Percentiles rank a stretch among this genome's conserved stretches.
Conservation (phyloP, 1,140 invertebrate species). For the Pseudomyrmex flavicornis region DNA sequence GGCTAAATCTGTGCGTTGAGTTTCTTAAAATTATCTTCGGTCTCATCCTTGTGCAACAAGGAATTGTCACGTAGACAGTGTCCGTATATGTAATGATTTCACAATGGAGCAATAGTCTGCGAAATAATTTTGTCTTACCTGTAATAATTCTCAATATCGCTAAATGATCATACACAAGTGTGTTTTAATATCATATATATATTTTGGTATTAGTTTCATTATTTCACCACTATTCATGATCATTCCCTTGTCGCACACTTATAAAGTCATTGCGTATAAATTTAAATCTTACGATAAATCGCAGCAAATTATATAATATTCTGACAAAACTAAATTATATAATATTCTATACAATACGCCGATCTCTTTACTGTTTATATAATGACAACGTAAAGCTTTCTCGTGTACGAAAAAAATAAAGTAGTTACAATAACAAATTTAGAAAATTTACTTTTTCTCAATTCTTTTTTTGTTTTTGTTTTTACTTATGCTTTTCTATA, state of each 20-base stretch:
- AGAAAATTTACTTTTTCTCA: not conserved
- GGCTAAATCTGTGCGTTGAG: slow-evolving; percentile 80
- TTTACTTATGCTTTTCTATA: not conserved
- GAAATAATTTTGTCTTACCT: not conserved
- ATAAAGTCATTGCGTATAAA: slow-evolving; percentile 19
- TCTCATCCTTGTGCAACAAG: slow-evolving; percentile 65
- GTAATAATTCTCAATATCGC: not conserved
- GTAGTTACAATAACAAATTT: not conserved
- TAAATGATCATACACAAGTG: not conserved
- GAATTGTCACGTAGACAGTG: slow-evolving; percentile 8
- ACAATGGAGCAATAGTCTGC: not conserved
- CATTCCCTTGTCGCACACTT: slow-evolving; percentile 54
- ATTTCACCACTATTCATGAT: slow-evolving; percentile 3
- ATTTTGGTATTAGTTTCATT: too few relatives aligned
- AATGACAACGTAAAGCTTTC: not conserved
- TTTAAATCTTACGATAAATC: slow-evolving; percentile 42
- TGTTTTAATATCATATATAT: too few relatives aligned
- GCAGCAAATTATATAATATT: slow-evolving; percentile 28
- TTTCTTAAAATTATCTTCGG: slow-evolving; percentile 75
- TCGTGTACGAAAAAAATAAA: not conserved
- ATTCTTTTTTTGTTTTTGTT: too few relatives aligned
- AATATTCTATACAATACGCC: slow-evolving; percentile 27
- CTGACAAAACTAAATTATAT: slow-evolving; percentile 19
- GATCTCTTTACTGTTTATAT: not conserved
- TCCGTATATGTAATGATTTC: not conserved